phyloP scores from a whole-genome alignment of 2,888 invertebrate genomes.

The Tiliacea citrago region DNA sequence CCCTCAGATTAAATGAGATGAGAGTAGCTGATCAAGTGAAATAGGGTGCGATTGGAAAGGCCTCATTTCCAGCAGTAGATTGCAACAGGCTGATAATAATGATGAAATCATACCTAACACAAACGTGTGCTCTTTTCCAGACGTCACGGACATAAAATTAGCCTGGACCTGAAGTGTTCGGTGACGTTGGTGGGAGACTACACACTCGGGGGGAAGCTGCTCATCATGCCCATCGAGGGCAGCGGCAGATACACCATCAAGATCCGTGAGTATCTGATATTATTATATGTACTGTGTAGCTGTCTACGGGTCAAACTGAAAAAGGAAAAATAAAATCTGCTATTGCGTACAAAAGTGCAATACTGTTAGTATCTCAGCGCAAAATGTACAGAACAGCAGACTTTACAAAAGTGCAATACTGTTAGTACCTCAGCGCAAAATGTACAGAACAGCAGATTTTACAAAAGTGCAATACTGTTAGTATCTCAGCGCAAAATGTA shows the following conservation, averaged over 20 bases:
- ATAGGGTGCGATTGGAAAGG: background rate
- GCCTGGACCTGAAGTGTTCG: conserved; percentile 80
- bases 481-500: too few relatives aligned
- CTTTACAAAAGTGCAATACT: too few relatives aligned
- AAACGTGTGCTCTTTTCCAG: conserved; percentile 64
- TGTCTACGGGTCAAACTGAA: background rate
- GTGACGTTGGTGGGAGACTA: conserved; percentile 82
- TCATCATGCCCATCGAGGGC: conserved; percentile 82
- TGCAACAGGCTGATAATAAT: too few relatives aligned
- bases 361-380: background rate
- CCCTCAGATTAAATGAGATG: too few relatives aligned
- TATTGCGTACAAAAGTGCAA: background rate
- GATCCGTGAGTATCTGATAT: conserved; percentile 72
- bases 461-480: too few relatives aligned
- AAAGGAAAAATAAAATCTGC: background rate
- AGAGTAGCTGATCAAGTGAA: too few relatives aligned
- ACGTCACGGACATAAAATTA: conserved; percentile 65
- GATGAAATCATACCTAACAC: background rate
- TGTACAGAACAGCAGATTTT: background rate
- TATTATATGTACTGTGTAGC: too few relatives aligned
- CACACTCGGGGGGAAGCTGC: conserved; percentile 79
- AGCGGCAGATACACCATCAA: conserved; percentile 82
- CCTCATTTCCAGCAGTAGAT: background rate
- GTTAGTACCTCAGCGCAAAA: too few relatives aligned
- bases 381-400: background rate